These are phyloP conservation scores for Chionoecetes opilio DNA, from an alignment of 1,140 invertebrate species.

Conservation along the genomic window DNA sequence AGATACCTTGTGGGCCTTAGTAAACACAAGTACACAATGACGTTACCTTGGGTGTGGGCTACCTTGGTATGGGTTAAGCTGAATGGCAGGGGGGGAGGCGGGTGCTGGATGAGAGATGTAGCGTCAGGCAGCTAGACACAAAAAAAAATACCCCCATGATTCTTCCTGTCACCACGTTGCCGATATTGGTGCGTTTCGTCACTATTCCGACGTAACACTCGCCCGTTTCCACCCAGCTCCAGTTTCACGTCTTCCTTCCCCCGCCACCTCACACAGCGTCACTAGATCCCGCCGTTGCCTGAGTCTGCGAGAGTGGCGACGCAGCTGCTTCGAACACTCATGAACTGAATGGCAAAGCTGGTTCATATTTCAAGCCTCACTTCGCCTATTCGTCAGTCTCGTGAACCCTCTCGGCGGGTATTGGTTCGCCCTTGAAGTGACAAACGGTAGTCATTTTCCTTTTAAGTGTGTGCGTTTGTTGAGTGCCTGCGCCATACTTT, in stretches of 20 bases:
- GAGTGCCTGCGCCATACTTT: no score
- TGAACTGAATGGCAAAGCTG: neutral
- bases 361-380: neutral
- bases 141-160: no score
- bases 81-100: no score
- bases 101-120: no score
- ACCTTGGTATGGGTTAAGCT: neutral
- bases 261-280: neutral
- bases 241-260: no score
- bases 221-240: no score
- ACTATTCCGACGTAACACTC: no score
- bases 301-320: neutral
- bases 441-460: neutral
- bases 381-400: neutral
- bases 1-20: neutral
- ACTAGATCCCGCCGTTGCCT: neutral
- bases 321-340: neutral
- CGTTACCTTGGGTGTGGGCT: neutral
- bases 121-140: no score
- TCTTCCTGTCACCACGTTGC: no score
- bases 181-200: no score
- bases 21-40: neutral
- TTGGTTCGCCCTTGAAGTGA: neutral
- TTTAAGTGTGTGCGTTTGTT: no score
- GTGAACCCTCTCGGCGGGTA: slow-evolving; percentile 12